phyloP scores from a whole-genome alignment of 2,888 invertebrate species.

The Hymenopus coronatus region DNA sequence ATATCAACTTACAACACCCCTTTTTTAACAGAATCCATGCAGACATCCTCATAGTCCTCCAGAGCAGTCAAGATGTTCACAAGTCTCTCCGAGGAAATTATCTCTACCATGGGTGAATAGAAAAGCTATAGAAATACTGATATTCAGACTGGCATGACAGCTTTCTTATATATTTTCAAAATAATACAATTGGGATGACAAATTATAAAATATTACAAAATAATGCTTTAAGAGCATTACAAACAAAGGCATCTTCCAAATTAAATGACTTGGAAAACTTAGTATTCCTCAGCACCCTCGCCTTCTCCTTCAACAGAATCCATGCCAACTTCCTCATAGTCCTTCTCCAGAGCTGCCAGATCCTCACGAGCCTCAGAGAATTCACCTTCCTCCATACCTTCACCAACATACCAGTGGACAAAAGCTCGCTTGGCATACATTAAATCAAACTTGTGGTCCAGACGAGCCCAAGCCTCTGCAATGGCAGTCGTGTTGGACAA shows the following conservation, averaged over 20 bases:
- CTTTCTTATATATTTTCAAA: no score
- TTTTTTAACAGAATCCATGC: no score
- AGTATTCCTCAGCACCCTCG: slow-evolving; percentile 41
- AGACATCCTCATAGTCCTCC: no score
- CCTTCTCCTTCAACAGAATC: slow-evolving; percentile 56
- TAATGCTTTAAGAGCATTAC: no score
- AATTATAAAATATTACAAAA: no score
- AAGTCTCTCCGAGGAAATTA: no score
- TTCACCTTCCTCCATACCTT: slow-evolving; percentile 56
- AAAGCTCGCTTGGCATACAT: slow-evolving; percentile 59
- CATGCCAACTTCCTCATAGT: slow-evolving; percentile 73
- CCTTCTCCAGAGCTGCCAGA: slow-evolving; percentile 59
- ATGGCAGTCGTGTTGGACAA: slow-evolving; percentile 59
- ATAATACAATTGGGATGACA: no score
- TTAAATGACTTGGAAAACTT: neutral
- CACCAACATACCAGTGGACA: slow-evolving; percentile 57
- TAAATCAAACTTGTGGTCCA: slow-evolving; percentile 58
- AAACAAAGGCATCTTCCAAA: neutral
- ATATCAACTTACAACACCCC: no score
- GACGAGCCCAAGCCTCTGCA: slow-evolving; percentile 57
- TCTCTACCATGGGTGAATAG: no score
- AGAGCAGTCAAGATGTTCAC: no score
- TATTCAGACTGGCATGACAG: no score
- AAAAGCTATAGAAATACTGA: no score
- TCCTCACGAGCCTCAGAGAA: slow-evolving; percentile 79